phyloP scores from a whole-genome alignment of 2,113 vertebrate species.

The Hippocampus mohnikei region DNA sequence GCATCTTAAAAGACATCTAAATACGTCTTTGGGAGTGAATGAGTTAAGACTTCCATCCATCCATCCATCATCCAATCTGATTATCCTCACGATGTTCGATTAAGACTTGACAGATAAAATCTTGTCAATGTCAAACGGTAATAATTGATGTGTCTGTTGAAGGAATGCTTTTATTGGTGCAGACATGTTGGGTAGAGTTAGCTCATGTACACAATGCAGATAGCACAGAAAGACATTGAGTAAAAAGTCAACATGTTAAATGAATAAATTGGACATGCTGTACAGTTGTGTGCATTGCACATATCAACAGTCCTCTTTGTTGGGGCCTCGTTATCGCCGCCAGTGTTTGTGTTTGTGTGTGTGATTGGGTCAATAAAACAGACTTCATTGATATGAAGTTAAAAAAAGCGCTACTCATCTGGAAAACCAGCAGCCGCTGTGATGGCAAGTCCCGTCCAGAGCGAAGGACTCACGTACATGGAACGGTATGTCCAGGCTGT shows the following conservation, averaged over 20 bases:
- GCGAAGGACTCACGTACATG: conserved; percentile 10
- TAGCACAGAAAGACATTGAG: not conserved
- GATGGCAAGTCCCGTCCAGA: conserved; percentile 26
- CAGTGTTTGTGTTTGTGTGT: not conserved
- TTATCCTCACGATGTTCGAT: too few relatives aligned
- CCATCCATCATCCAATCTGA: too few relatives aligned
- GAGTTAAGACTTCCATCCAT: too few relatives aligned
- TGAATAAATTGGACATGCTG: conserved; percentile 28
- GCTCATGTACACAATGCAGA: not conserved
- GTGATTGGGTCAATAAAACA: not conserved
- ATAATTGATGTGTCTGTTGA: not conserved
- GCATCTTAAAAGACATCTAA: too few relatives aligned
- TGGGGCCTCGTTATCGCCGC: not conserved
- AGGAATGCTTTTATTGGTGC: not conserved
- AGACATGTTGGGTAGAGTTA: not conserved
- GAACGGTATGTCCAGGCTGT: conserved; percentile 22
- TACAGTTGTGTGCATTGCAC: not conserved
- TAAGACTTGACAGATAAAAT: too few relatives aligned
- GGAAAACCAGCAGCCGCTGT: conserved; percentile 28
- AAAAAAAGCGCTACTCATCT: conserved; percentile 7
- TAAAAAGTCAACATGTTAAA: not conserved
- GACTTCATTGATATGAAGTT: not conserved
- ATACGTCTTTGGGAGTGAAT: too few relatives aligned
- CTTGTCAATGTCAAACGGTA: too few relatives aligned
- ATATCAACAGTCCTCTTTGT: not conserved